Evolutionary conservation across 2,888 invertebrate genomes (phyloP).

Genomic region (Ligdia adustata): DNA sequence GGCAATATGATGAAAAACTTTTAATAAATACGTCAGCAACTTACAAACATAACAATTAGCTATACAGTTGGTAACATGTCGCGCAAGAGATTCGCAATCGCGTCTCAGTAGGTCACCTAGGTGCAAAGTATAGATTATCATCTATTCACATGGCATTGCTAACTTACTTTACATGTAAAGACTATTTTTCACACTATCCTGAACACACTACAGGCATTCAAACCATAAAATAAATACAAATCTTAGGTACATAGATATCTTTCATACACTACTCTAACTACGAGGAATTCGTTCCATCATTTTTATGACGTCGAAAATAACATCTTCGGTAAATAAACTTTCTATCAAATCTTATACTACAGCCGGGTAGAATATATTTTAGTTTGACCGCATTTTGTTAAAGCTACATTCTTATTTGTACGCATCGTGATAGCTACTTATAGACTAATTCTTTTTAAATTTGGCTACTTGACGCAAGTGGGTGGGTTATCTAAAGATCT

Average conservation of each 20-base stretch:
- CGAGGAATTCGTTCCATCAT: slow-evolving; percentile 31
- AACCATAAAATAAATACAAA: slow-evolving; percentile 17
- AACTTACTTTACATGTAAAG: slow-evolving; percentile 52
- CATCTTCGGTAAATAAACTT: slow-evolving; percentile 30
- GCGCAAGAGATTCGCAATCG: slow-evolving; percentile 8
- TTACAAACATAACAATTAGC: slow-evolving; percentile 71
- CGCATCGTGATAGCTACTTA: background rate
- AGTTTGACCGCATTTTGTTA: slow-evolving; percentile 6
- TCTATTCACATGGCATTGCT: slow-evolving; percentile 63
- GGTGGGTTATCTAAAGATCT: background rate
- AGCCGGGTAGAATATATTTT: slow-evolving; percentile 26
- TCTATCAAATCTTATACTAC: slow-evolving; percentile 36
- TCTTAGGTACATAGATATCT: slow-evolving; percentile 12
- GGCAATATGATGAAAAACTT: slow-evolving; percentile 55
- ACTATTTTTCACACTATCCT: slow-evolving; percentile 28
- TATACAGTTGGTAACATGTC: slow-evolving; percentile 37
- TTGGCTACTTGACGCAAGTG: background rate
- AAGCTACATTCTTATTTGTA: slow-evolving; percentile 8
- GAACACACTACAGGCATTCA: slow-evolving; percentile 23
- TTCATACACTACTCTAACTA: slow-evolving; percentile 9
- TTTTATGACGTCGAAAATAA: slow-evolving; percentile 34
- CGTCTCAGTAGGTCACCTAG: slow-evolving; percentile 36
- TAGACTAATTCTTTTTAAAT: slow-evolving; percentile 1
- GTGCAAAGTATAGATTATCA: slow-evolving; percentile 48
- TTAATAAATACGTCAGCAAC: slow-evolving; percentile 55